Conservation (phyloP, 2,888 invertebrate species). For the Cabera pusaria region DNA sequence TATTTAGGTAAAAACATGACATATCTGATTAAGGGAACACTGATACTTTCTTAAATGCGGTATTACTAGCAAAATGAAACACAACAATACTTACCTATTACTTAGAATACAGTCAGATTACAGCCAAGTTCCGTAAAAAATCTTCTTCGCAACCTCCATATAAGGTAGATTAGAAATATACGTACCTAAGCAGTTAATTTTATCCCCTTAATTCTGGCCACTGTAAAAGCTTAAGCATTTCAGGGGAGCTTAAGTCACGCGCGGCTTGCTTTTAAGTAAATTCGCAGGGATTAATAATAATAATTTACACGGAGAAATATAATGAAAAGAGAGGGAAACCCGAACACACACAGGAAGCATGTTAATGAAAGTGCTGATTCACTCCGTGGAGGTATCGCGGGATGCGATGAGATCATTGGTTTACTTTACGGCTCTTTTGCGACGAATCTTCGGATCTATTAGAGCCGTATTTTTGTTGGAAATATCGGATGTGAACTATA, state of each 20-base stretch:
- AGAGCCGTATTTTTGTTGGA: too few relatives aligned
- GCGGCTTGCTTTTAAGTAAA: conserved; percentile 32
- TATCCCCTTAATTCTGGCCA: conserved; percentile 20
- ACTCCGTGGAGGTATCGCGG: conserved; percentile 22
- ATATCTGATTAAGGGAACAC: too few relatives aligned
- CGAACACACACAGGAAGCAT: conserved; percentile 37
- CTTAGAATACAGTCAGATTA: too few relatives aligned
- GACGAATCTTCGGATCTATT: too few relatives aligned
- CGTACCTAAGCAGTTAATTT: conserved; percentile 20
- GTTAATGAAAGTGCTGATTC: conserved; percentile 46
- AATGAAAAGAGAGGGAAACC: conserved; percentile 30
- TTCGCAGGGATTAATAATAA: conserved; percentile 35
- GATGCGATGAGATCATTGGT: conserved; percentile 36
- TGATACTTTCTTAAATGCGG: too few relatives aligned
- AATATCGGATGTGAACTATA: too few relatives aligned
- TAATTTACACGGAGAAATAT: conserved; percentile 34
- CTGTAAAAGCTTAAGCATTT: conserved; percentile 27
- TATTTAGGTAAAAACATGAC: too few relatives aligned
- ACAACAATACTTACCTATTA: too few relatives aligned
- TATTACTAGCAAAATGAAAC: too few relatives aligned
- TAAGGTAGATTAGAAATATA: conserved; percentile 15
- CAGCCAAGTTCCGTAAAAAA: too few relatives aligned
- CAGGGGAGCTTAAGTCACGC: conserved; percentile 26
- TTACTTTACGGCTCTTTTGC: conserved; percentile 44
- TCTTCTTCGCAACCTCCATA: conserved; percentile 5